phyloP scores from a whole-genome alignment of 92 coral and sea anemone genomes.

The Virgularia gustaviana region DNA sequence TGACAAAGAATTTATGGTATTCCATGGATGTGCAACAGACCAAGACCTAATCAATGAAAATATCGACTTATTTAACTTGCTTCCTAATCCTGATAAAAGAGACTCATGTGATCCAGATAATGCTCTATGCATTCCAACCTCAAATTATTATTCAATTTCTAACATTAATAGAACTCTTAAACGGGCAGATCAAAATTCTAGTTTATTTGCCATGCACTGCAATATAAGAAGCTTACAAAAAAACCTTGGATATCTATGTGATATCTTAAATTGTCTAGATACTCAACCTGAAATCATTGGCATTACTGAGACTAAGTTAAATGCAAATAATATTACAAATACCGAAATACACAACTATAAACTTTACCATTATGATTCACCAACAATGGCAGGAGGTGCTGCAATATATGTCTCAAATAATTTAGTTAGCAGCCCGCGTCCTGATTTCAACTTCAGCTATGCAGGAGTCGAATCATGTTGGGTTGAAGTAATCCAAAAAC shows the following conservation, averaged over 20 bases:
- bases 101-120: no score
- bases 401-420: constrained; percentile 46
- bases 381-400: constrained; percentile 58
- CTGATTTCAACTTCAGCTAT: constrained; percentile 44
- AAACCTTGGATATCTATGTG: neutral
- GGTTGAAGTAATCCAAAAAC: constrained; percentile 43
- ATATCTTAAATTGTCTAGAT: neutral
- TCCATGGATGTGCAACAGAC: no score
- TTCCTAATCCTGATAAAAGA: no score
- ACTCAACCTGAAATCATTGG: neutral
- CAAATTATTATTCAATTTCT: no score
- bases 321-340: neutral
- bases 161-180: no score
- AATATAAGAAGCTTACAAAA: neutral
- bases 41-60: no score
- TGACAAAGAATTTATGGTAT: no score
- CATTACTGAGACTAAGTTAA: neutral
- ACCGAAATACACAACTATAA: neutral
- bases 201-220: no score
- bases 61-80: no score
- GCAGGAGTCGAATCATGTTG: constrained; percentile 53
- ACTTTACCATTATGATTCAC: constrained; percentile 45
- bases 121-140: no score
- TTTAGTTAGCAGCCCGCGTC: constrained; percentile 30
- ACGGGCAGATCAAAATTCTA: no score